Base-by-base conservation (phyloP, 2,797 vertebrate genomes). In the Fundulus diaphanus region DNA sequence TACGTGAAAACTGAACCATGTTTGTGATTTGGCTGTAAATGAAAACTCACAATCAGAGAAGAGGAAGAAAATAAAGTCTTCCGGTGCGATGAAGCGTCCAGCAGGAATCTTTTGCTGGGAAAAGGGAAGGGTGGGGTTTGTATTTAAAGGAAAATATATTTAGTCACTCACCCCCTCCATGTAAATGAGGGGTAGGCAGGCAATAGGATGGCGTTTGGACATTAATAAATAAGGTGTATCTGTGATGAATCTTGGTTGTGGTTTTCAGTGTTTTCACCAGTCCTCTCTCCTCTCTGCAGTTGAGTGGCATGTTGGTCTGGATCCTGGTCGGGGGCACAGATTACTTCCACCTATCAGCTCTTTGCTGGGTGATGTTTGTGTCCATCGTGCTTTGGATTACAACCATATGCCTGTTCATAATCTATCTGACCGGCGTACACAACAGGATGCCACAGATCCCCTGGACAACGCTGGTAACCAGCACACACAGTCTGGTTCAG, bases 281-380 rank as follows among this genome's bases (percentile, higher is more conserved):
- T 72, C 40, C 54, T 75, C 57, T 73, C 72, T n/a, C n/a, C 83
- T 54, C 40, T 68, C 68, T 29, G 35, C 74, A 98, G 97, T 87
- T 97, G 0, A 89, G 95, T 82, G 97, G 97, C 1, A 93, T 98
- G 82, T 90, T 98, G 85, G 97, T 98, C 31, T 98, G 97, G 97
- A 96, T 96, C 9, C 92, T 99, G 72, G 92, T 98, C 0, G 97
- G 96, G 9, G 96, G 97, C 29, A 98, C 97, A 0, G 96, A 98
- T 46, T 97, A 97, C 86, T 96, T 96, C 37, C 93, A 90, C 0
- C 93, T 96, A 68, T 90, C 97, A 70, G 95, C 95, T 1, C 95
- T 97, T 0, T 96, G 95, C 89, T 98, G 97, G 96, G 96, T 97
- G 85, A 97, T 98, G 96, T 97, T 97, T 85, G 95, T 97, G 56